Evolutionary conservation across 1,140 invertebrate species (phyloP).

Genomic region (Harpegnathos saltator): DNA sequence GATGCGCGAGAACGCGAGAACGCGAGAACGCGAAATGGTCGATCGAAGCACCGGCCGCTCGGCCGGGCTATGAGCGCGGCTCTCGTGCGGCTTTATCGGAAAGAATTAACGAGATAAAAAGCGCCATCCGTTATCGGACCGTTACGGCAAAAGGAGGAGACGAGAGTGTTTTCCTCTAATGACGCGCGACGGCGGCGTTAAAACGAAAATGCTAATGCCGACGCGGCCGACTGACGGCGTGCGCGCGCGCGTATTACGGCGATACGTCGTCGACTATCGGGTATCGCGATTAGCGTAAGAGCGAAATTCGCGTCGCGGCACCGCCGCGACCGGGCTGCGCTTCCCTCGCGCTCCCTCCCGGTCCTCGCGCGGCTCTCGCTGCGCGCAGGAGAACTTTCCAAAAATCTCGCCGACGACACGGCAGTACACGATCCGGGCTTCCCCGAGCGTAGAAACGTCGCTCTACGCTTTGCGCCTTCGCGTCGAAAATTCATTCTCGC

Average conservation of each 20-base stretch:
- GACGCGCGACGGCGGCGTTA: conserved; percentile 41
- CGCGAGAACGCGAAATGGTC: conserved; percentile 43
- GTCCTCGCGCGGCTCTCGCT: no score
- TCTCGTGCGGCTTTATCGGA: conserved; percentile 58
- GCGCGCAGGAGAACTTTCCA: conserved; percentile 10
- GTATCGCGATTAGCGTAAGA: conserved; percentile 17
- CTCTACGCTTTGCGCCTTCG: no score
- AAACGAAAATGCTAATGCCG: conserved; percentile 54
- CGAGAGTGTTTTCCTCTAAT: conserved; percentile 57
- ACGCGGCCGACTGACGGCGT: not conserved
- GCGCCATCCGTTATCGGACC: conserved; percentile 66
- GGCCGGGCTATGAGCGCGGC: not conserved
- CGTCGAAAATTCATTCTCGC: not conserved
- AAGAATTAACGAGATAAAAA: conserved; percentile 66
- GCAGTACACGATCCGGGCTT: not conserved
- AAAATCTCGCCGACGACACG: not conserved
- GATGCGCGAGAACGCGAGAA: no score
- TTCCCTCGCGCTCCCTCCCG: no score
- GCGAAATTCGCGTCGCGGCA: not conserved
- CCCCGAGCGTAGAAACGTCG: no score
- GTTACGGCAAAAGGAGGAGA: conserved; percentile 44
- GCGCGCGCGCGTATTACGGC: no score
- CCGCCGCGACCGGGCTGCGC: no score
- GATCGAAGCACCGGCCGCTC: conserved; percentile 1
- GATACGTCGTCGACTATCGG: not conserved